Conservation (phyloP, 64 coral and sea anemone species). For the Stichodactyla helianthus region DNA sequence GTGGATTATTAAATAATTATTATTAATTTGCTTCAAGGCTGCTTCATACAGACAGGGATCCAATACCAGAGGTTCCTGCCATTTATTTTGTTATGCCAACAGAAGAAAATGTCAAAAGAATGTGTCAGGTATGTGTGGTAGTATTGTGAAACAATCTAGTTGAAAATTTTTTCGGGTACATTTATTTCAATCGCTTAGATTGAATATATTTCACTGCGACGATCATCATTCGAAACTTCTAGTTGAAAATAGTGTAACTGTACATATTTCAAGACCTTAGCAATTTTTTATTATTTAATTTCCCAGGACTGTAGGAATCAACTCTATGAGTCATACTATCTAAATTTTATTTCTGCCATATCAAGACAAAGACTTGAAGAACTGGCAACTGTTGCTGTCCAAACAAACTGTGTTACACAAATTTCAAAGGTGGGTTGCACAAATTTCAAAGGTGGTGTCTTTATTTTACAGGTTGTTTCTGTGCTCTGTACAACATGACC, state of each 20-base stretch:
- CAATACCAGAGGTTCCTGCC: conserved; percentile 95
- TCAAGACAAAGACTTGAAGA: conserved; percentile 94
- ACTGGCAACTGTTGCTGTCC: conserved; percentile 73
- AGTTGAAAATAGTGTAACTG: too few species aligned
- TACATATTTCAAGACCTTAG: too few species aligned
- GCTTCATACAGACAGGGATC: conserved; percentile 95
- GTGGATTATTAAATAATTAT: background rate
- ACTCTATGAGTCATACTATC: conserved; percentile 91
- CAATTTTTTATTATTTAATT: background rate
- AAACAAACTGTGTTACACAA: conserved; percentile 90
- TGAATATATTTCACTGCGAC: too few species aligned
- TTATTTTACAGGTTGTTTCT: too few species aligned
- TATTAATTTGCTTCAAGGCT: conserved; percentile 25
- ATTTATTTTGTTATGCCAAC: conserved; percentile 98
- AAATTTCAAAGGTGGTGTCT: too few species aligned
- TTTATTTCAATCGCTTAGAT: too few species aligned
- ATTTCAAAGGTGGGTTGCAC: conserved; percentile 64
- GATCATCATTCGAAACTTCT: too few species aligned
- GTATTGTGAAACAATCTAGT: too few species aligned
- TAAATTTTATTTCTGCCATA: conserved; percentile 98
- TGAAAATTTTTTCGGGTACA: too few species aligned
- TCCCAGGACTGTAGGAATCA: conserved; percentile 87
- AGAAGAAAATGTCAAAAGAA: conserved; percentile 99
- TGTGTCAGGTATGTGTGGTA: conserved; percentile 64
- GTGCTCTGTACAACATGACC: too few species aligned